Percentiles rank a stretch among this genome's conserved stretches.
phyloP scores from a whole-genome alignment of 2,797 vertebrate species.

The Squalus acanthias region DNA sequence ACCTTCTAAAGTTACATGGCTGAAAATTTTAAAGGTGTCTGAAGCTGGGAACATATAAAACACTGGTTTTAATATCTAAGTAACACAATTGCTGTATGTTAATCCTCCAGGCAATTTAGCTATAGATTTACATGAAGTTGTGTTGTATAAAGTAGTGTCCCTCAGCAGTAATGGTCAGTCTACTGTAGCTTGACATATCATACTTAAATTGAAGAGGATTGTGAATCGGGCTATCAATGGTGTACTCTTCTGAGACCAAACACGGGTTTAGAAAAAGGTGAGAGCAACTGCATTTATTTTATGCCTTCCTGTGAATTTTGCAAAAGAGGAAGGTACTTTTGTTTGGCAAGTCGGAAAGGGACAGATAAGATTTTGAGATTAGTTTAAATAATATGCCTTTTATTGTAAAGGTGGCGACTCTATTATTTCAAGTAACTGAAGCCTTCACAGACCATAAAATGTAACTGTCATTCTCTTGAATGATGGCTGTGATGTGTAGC shows the following conservation, averaged over 20 bases:
- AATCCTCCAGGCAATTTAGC: not conserved
- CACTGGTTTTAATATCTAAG: not conserved
- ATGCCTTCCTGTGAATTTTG: slow-evolving; percentile 12
- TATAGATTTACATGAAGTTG: not conserved
- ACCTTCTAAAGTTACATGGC: not conserved
- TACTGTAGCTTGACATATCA: not conserved
- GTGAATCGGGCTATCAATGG: not conserved
- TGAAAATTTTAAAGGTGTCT: not conserved
- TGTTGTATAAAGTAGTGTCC: not conserved
- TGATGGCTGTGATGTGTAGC: not conserved
- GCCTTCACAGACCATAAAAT: slow-evolving; percentile 15
- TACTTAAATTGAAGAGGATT: not conserved
- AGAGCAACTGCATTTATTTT: not conserved
- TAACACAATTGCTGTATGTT: not conserved
- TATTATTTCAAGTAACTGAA: slow-evolving; percentile 30
- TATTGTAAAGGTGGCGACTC: slow-evolving; percentile 2
- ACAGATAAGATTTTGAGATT: slow-evolving; percentile 32
- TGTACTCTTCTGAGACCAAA: slow-evolving; percentile 9
- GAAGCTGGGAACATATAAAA: not conserved
- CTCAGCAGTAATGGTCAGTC: not conserved
- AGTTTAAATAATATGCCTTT: slow-evolving; percentile 34
- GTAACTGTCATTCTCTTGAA: slow-evolving; percentile 30
- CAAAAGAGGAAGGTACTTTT: slow-evolving; percentile 5
- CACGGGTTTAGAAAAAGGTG: not conserved
- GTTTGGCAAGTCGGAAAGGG: not conserved